Conservation (phyloP, 2,888 invertebrate genomes). For the Platynereis dumerilii region DNA sequence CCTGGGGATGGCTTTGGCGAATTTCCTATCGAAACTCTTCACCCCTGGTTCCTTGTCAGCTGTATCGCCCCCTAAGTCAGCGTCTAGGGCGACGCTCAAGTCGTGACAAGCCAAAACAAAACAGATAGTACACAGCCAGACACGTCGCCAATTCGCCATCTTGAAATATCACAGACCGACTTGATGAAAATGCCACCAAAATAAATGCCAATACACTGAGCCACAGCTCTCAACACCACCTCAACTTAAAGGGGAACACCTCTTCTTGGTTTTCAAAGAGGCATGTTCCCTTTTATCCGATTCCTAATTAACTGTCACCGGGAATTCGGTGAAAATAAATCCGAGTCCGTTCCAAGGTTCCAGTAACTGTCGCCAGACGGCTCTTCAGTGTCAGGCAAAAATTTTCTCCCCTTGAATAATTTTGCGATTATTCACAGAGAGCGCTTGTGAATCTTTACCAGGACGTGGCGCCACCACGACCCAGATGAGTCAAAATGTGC, state of each 20-base stretch:
- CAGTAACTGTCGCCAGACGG: no score
- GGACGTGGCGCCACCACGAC: no score
- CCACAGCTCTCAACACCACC: background rate
- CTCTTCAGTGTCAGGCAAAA: no score
- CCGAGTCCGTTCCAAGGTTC: no score
- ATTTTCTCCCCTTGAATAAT: no score
- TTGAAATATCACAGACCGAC: conserved; percentile 10
- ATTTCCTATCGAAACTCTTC: background rate
- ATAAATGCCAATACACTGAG: background rate
- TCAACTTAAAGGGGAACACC: background rate
- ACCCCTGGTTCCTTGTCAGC: background rate
- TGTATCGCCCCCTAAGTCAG: background rate
- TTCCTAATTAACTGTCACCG: no score
- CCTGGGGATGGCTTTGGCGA: background rate
- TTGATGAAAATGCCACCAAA: background rate
- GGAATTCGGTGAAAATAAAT: no score
- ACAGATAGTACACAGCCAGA: conserved; percentile 9
- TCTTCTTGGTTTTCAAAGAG: background rate
- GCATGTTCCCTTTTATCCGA: no score
- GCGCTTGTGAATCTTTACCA: no score
- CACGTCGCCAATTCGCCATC: conserved; percentile 26
- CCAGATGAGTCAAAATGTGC: no score
- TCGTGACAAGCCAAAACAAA: background rate
- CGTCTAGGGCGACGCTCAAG: background rate
- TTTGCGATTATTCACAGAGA: no score